These are phyloP conservation scores for Chironomus tepperi DNA, from an alignment of 1,140 invertebrate species.

Conservation along the genomic window DNA sequence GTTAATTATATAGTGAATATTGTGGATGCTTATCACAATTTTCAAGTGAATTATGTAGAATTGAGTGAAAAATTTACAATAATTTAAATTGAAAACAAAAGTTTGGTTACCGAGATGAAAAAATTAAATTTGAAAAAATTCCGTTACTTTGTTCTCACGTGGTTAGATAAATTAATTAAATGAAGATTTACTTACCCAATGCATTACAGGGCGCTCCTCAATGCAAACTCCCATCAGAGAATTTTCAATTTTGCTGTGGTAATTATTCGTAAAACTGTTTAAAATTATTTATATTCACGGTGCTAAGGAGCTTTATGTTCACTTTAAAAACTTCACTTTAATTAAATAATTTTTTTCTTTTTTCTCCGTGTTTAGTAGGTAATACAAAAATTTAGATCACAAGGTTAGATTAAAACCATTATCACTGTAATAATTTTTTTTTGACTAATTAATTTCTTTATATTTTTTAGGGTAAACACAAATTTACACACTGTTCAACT, in stretches of 20 bases:
- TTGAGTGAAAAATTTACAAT: no score
- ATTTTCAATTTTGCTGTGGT: constrained; percentile 12
- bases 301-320: not conserved
- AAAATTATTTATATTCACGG: not conserved
- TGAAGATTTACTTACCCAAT: constrained; percentile 36
- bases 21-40: no score
- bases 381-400: constrained; percentile 3
- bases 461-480: not conserved
- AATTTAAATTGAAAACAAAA: no score
- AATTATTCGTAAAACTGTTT: not conserved
- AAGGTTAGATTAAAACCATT: not conserved
- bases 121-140: no score
- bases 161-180: not conserved
- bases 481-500: not conserved
- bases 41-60: no score
- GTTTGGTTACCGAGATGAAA: no score
- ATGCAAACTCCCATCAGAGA: constrained; percentile 39
- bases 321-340: not conserved
- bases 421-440: not conserved
- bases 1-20: no score
- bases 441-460: not conserved
- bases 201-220: constrained; percentile 42
- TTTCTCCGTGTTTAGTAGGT: not conserved
- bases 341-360: not conserved
- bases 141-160: no score